These are phyloP conservation scores for Ditylenchus dipsaci DNA, from an alignment of 1,140 invertebrate genomes.

Conservation along the genomic window DNA sequence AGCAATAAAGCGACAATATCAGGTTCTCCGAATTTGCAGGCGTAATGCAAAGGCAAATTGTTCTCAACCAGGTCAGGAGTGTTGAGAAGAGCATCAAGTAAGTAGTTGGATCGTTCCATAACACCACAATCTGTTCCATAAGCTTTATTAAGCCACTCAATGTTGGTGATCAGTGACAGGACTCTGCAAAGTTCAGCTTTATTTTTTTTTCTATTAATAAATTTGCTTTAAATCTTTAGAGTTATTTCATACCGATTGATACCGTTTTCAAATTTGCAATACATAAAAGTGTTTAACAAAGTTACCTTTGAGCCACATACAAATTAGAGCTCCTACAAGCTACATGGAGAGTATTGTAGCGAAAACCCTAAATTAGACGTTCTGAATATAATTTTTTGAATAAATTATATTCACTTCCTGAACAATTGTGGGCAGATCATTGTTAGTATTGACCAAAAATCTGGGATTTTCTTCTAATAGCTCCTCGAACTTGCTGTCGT, in stretches of 20 bases:
- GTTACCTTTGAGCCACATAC: background rate
- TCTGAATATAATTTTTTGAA: too few relatives aligned
- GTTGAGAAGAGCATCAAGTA: background rate
- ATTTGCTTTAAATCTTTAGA: too few relatives aligned
- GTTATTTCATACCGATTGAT: too few relatives aligned
- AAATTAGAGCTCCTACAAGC: background rate
- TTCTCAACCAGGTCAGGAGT: constrained; percentile 6
- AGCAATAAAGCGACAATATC: background rate
- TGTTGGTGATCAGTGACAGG: background rate
- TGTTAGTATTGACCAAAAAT: constrained; percentile 13
- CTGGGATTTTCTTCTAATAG: constrained; percentile 5
- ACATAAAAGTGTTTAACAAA: background rate
- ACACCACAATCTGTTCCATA: background rate
- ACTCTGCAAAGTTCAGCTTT: background rate
- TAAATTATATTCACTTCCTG: background rate
- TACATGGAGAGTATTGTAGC: constrained; percentile 9
- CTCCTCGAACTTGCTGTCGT: constrained; percentile 3
- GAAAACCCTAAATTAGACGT: background rate
- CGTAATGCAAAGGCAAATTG: constrained; percentile 13
- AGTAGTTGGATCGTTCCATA: background rate
- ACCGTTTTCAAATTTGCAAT: too few relatives aligned
- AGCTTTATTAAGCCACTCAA: background rate
- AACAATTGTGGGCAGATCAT: constrained; percentile 5
- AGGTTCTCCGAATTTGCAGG: constrained; percentile 2
- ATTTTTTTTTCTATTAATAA: too few relatives aligned